Conservation (phyloP, 1,140 invertebrate species). For the Diuraphis noxia region DNA sequence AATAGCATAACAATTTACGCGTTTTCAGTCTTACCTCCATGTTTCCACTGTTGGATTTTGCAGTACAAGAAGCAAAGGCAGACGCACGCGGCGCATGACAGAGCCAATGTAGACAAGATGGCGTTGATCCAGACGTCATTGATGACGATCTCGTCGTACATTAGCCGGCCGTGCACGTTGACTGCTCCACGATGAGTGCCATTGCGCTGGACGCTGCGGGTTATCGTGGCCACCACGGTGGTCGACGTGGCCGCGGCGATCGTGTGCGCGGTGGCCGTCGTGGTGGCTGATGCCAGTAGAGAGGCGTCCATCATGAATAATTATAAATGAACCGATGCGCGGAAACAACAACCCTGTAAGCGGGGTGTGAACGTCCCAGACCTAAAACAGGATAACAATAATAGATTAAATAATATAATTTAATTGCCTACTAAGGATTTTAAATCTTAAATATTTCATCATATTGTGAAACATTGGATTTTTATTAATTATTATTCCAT, state of each 20-base stretch:
- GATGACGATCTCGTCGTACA: slow-evolving; percentile 61
- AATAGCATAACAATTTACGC: no score
- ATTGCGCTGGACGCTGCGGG: neutral
- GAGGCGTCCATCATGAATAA: neutral
- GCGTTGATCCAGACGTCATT: slow-evolving; percentile 69
- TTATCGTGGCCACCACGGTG: neutral
- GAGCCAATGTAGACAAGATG: slow-evolving; percentile 65
- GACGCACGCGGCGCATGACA: slow-evolving; percentile 67
- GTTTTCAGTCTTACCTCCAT: slow-evolving; percentile 64
- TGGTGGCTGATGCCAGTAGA: no score
- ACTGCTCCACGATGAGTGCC: neutral
- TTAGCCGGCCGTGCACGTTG: slow-evolving; percentile 37
- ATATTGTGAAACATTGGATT: no score
- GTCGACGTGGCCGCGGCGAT: neutral
- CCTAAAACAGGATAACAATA: neutral
- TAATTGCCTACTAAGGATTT: no score
- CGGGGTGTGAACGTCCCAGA: neutral
- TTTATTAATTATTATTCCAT: no score
- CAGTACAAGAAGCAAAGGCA: slow-evolving; percentile 68
- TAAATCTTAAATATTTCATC: no score
- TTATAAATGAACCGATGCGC: neutral
- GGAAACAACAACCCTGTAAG: neutral
- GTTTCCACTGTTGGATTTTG: slow-evolving; percentile 70
- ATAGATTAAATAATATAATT: neutral
- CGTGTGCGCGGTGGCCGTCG: neutral